Evolutionary conservation across 2,888 invertebrate species (phyloP), one percentile per base, ranked within the genome.

Genomic region (Drosophila quasianomalipes): DNA sequence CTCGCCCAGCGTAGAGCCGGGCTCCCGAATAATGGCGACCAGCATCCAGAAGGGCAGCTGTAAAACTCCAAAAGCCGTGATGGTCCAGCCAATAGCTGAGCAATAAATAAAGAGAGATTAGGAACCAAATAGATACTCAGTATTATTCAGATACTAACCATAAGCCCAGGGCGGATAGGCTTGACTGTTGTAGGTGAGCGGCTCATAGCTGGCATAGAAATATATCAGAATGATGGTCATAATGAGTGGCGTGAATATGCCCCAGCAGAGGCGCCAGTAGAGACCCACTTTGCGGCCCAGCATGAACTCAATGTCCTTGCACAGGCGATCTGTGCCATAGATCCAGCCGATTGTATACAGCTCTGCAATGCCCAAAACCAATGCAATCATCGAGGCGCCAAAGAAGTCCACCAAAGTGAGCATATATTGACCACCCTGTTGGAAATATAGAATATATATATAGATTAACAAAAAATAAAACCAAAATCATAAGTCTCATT

Each of bases 221-320:
- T 97, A 97, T 12, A 96, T 86, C 82, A 97, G 95, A 61, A 97
- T 97, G 0, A 95, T 90, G 5, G 95, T 93, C 94, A 97, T 95
- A 70, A 96, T 94, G 0, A 95, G 84, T 0, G 97, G 97, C 3
- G 96, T 96, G 53, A 97, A 92, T 12, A 97, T 55, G 0, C 95
- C 95, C 97, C 97, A 98, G 80, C 97, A 97, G 47, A 96, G 81
- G 72, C 97, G 95, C 97, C 97, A 97, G 91, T 97, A 97, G 41
- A 95, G 84, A 2, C 96, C 94, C 0, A 96, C 95, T 92, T 95
- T 95, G 37, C 94, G 94, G 28, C 95, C 95, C 82, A 97, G 93
- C 97, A 97, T 97, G 91, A 96, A 97, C 92, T 97, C 97, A 37
- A 97, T 94, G 89, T 98, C 97, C 58, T 94, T 94, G 82, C 96